Evolutionary conservation across 2,888 invertebrate species (phyloP).

Genomic region (Patella ulyssiponensis): DNA sequence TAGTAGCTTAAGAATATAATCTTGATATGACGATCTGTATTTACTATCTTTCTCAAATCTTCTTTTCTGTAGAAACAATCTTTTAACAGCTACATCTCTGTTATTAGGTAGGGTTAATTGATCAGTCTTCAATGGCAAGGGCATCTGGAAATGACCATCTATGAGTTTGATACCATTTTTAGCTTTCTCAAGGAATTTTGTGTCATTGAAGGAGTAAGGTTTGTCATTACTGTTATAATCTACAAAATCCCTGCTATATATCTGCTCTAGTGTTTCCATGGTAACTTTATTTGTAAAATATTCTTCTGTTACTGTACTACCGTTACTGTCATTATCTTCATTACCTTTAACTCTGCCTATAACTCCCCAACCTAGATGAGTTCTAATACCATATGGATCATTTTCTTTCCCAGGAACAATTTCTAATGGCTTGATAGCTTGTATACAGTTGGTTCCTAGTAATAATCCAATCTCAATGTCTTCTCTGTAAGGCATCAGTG

Average conservation of each 20-base stretch:
- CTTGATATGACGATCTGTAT: slow-evolving; percentile 19
- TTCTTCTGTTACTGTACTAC: background rate
- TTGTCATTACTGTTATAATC: background rate
- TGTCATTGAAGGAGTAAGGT: slow-evolving; percentile 15
- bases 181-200: slow-evolving; percentile 8
- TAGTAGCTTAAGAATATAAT: slow-evolving; percentile 20
- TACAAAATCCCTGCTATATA: slow-evolving; percentile 14
- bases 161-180: background rate
- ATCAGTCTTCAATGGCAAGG: slow-evolving; percentile 2
- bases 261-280: background rate
- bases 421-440: slow-evolving; percentile 3
- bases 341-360: slow-evolving; percentile 8
- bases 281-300: background rate
- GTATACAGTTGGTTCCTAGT: background rate
- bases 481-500: slow-evolving; percentile 11
- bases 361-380: slow-evolving; percentile 17
- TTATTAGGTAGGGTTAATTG: background rate
- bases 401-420: slow-evolving; percentile 6
- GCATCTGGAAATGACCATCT: slow-evolving; percentile 3
- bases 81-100: slow-evolving; percentile 2
- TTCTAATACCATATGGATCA: slow-evolving; percentile 15
- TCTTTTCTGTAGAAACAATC: background rate
- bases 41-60: slow-evolving; percentile 2
- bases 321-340: background rate
- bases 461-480: background rate